A percentile compares a stretch with the other conserved stretches of the same genome.
phyloP scores from a whole-genome alignment of 1,140 invertebrate genomes.

The Druon quercuslanigerum region DNA sequence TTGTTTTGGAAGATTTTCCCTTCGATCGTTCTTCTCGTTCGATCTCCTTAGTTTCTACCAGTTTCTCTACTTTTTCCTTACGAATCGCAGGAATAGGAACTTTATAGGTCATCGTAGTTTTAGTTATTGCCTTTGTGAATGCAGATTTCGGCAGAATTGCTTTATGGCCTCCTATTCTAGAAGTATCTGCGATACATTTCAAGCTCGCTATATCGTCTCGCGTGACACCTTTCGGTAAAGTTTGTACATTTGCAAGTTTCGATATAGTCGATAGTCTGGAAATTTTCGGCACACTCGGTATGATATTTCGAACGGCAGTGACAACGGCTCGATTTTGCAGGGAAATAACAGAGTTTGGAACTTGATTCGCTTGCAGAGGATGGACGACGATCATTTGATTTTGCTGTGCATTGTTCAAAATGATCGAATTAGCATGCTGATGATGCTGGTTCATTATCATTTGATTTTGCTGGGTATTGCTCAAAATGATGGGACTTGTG shows the following conservation, averaged over 20 bases:
- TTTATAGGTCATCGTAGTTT: constrained; percentile 83
- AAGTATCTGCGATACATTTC: constrained; percentile 3
- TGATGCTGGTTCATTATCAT: constrained; percentile 69
- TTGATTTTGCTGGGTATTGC: constrained; percentile 62
- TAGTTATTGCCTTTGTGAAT: constrained; percentile 72
- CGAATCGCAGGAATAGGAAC: constrained; percentile 82
- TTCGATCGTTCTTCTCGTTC: constrained; percentile 57
- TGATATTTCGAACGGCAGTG: constrained; percentile 66
- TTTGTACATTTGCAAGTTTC: constrained; percentile 12
- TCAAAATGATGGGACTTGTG: constrained; percentile 64
- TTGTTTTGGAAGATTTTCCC: constrained; percentile 44
- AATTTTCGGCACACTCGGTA: constrained; percentile 59
- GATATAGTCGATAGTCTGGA: constrained; percentile 27
- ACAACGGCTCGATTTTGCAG: constrained; percentile 67
- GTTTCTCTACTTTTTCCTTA: constrained; percentile 64
- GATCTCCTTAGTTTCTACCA: constrained; percentile 69
- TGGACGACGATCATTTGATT: constrained; percentile 74
- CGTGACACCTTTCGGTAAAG: not conserved
- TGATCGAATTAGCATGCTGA: constrained; percentile 63
- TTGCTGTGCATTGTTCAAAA: constrained; percentile 67
- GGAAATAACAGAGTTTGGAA: constrained; percentile 65
- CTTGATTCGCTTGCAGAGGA: constrained; percentile 61
- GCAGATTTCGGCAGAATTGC: constrained; percentile 68
- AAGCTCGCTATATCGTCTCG: not conserved
- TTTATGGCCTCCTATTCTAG: constrained; percentile 24